phyloP scores from a whole-genome alignment of 1,140 invertebrate species.

The Microplitis demolitor region DNA sequence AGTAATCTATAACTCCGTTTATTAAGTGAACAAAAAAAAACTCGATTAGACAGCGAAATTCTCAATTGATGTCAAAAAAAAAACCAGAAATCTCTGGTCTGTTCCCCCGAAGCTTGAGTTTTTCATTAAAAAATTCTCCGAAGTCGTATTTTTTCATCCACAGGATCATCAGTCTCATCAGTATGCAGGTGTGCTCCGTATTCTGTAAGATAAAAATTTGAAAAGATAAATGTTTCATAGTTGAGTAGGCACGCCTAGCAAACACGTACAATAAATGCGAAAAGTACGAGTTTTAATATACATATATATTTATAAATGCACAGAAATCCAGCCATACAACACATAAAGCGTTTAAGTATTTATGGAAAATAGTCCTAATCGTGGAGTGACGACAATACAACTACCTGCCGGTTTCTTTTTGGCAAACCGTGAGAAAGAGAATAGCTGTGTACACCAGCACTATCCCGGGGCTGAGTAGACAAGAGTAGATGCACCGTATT shows the following conservation, averaged over 20 bases:
- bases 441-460: conserved; percentile 6
- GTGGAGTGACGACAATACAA: conserved; percentile 34
- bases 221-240: conserved; percentile 26
- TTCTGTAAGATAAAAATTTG: conserved; percentile 24
- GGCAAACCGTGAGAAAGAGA: conserved; percentile 48
- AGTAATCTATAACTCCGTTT: too few relatives aligned
- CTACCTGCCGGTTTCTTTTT: conserved; percentile 39
- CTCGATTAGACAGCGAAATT: too few relatives aligned
- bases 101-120: too few relatives aligned
- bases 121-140: too few relatives aligned
- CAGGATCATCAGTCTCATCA: too few relatives aligned
- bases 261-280: conserved; percentile 23
- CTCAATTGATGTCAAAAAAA: too few relatives aligned
- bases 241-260: background rate
- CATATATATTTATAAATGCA: too few relatives aligned
- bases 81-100: too few relatives aligned
- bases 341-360: background rate
- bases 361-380: conserved; percentile 37
- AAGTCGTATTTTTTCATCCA: too few relatives aligned
- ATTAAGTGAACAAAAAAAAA: too few relatives aligned
- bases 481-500: background rate
- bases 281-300: conserved; percentile 35
- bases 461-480: background rate
- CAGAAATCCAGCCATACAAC: background rate
- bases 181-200: too few relatives aligned